Evolutionary conservation across 2,113 vertebrate species (phyloP).

Genomic region (Callorhinus ursinus): DNA sequence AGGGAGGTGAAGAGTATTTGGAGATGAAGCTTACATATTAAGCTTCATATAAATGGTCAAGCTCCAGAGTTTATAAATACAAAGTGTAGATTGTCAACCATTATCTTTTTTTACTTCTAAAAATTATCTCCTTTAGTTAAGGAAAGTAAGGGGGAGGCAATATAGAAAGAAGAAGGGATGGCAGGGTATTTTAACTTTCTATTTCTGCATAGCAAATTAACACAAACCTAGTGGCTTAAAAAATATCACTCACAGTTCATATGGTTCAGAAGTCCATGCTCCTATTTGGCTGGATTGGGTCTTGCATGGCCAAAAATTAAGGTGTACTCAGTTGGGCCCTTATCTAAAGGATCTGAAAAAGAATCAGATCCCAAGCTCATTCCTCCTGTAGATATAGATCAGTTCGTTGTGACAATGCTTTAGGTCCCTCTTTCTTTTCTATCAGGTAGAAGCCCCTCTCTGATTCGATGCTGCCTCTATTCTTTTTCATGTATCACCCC

Average conservation of each 20-base stretch:
- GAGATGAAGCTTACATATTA: neutral
- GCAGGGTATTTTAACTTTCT: neutral
- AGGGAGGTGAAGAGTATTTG: neutral
- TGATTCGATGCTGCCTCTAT: no score
- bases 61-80: neutral
- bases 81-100: neutral
- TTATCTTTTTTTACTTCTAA: neutral
- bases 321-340: accelerated
- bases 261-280: neutral
- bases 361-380: neutral
- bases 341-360: neutral
- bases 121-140: neutral
- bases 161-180: no score
- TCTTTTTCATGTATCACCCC: neutral
- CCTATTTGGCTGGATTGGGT: neutral
- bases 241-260: neutral
- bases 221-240: neutral
- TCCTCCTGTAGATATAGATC: neutral
- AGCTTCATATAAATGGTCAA: neutral
- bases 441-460: accelerated
- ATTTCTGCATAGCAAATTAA: neutral
- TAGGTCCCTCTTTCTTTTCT: neutral
- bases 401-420: neutral
- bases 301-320: neutral
- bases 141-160: neutral